phyloP scores from a whole-genome alignment of 2,888 invertebrate genomes.

The Cephus nigrinus region DNA sequence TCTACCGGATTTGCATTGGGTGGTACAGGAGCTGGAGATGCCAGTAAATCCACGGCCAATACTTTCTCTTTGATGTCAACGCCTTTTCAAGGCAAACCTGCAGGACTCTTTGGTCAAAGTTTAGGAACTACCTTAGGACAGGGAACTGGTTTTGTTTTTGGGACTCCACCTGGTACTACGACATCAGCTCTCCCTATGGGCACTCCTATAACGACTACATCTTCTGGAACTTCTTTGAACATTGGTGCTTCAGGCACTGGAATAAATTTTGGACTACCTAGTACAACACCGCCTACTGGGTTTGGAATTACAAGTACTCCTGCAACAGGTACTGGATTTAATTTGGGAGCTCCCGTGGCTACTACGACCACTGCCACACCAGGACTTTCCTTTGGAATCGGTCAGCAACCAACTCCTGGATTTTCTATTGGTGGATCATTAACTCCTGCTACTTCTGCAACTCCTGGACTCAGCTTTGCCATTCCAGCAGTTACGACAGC shows the following conservation, averaged over 20 bases:
- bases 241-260: constrained; percentile 19
- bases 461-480: constrained; percentile 15
- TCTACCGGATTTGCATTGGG: constrained; percentile 30
- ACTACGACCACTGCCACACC: constrained; percentile 23
- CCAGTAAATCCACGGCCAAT: constrained; percentile 61
- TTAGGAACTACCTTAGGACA: constrained; percentile 39
- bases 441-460: constrained; percentile 19
- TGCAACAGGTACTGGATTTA: constrained; percentile 36
- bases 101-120: constrained; percentile 58
- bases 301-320: constrained; percentile 38
- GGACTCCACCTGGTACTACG: constrained; percentile 31
- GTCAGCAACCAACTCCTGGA: not conserved
- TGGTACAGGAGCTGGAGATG: constrained; percentile 65
- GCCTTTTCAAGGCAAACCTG: constrained; percentile 57
- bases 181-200: constrained; percentile 32
- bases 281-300: constrained; percentile 19
- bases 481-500: constrained; percentile 31
- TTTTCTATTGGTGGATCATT: constrained; percentile 26
- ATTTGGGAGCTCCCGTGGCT: constrained; percentile 36
- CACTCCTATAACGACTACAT: constrained; percentile 26
- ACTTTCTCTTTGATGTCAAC: constrained; percentile 61
- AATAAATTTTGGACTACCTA: constrained; percentile 23
- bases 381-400: too few relatives aligned
- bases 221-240: constrained; percentile 23
- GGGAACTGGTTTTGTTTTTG: constrained; percentile 35